Percentiles rank a stretch among this genome's conserved stretches.
Evolutionary conservation across 2,113 vertebrate species (phyloP).

Genomic region (Colossoma macropomum): DNA sequence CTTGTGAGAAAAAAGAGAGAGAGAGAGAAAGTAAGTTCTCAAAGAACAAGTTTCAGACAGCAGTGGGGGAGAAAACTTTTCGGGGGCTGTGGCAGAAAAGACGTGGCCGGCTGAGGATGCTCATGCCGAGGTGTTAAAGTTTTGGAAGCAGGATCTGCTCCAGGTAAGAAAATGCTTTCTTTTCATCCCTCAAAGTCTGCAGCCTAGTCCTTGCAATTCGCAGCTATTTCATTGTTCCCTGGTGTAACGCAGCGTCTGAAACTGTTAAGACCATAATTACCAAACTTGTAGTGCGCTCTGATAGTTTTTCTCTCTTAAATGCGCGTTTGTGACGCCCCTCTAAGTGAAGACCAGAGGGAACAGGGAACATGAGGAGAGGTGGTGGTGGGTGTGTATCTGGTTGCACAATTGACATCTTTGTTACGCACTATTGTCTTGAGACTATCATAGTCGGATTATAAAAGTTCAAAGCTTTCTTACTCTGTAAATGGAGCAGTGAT

Average conservation of each 20-base stretch:
- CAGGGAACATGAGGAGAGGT: constrained; percentile 57
- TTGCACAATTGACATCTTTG: constrained; percentile 62
- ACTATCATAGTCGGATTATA: not conserved
- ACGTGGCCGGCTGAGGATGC: constrained; percentile 75
- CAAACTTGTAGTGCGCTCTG: not conserved
- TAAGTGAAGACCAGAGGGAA: not conserved
- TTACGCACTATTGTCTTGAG: constrained; percentile 60
- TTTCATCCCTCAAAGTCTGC: not conserved
- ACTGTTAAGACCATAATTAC: not conserved
- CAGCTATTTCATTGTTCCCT: not conserved
- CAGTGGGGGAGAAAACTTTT: constrained; percentile 58
- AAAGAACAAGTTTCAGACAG: constrained; percentile 62
- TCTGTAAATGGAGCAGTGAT: not conserved
- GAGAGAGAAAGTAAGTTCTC: constrained; percentile 63
- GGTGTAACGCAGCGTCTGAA: not conserved
- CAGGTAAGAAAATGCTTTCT: constrained; percentile 64
- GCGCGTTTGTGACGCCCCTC: not conserved
- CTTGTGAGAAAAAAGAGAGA: constrained; percentile 36
- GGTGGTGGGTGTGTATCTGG: constrained; percentile 74
- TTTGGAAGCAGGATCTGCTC: constrained; percentile 69
- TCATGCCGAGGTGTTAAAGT: constrained; percentile 70
- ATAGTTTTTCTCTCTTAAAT: not conserved
- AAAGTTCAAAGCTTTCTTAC: not conserved
- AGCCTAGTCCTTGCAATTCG: not conserved
- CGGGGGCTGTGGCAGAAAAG: constrained; percentile 69